These are phyloP conservation scores for Beroe forskalii DNA, from an alignment of 37 sponge, comb jelly and placozoan species.

Conservation along the genomic window DNA sequence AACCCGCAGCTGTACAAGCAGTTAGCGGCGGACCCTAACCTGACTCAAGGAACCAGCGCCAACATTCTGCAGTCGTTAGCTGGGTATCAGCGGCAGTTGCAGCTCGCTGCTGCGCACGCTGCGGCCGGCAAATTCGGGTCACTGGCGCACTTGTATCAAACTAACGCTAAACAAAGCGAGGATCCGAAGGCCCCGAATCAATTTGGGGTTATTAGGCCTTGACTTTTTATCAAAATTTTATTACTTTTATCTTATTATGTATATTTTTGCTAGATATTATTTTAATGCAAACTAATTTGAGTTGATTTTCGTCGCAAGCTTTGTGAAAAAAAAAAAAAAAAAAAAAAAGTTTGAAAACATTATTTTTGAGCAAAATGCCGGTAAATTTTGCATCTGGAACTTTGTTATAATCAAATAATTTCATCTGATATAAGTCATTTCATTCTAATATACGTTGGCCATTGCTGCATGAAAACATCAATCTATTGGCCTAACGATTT, in stretches of 20 bases:
- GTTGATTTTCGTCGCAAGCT: constrained; percentile 64
- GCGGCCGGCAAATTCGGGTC: constrained; percentile 56
- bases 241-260: constrained; percentile 60
- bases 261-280: constrained; percentile 64
- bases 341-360: too few species aligned
- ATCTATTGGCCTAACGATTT: too few species aligned
- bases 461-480: too few species aligned
- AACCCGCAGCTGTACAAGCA: constrained; percentile 60
- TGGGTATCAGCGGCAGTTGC: constrained; percentile 49
- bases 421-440: too few species aligned
- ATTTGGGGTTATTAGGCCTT: constrained; percentile 60
- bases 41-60: constrained; percentile 28
- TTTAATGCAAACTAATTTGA: constrained; percentile 63
- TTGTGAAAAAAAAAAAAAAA: too few species aligned
- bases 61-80: constrained; percentile 44
- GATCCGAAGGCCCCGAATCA: constrained; percentile 38
- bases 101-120: constrained; percentile 56
- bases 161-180: constrained; percentile 27
- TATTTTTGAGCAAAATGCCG: too few species aligned
- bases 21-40: background rate
- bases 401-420: too few species aligned
- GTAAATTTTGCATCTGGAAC: too few species aligned
- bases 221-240: constrained; percentile 59
- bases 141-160: constrained; percentile 38
- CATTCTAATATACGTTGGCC: too few species aligned